A percentile compares a stretch with the other conserved stretches of the same genome.
phyloP scores from a whole-genome alignment of 2,888 invertebrate genomes.

The Drosophila trichaetosa region DNA sequence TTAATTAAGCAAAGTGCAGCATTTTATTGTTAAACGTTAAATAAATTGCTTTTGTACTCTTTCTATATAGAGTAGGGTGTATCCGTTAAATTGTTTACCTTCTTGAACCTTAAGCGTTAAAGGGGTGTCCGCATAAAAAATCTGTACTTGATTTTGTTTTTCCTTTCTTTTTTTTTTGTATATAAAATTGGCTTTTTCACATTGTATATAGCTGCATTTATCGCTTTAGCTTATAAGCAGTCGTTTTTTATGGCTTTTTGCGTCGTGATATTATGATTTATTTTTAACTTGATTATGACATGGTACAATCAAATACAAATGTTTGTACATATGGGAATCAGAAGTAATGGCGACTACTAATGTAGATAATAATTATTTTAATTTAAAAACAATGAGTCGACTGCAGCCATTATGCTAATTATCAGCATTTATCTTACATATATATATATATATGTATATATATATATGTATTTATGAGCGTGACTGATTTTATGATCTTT shows the following conservation, averaged over 20 bases:
- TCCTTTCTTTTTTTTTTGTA: background rate
- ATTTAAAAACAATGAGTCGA: conserved; percentile 36
- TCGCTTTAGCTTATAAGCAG: background rate
- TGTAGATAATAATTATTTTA: conserved; percentile 50
- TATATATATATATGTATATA: background rate
- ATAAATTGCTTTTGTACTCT: background rate
- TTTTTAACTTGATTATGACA: conserved; percentile 71
- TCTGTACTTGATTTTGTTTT: background rate
- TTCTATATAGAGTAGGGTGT: background rate
- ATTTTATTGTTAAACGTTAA: background rate
- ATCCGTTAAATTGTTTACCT: background rate
- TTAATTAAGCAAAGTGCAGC: background rate
- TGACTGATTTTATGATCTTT: background rate
- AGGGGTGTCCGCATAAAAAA: background rate
- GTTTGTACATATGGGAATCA: background rate
- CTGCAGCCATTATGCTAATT: conserved; percentile 49
- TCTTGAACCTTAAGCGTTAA: background rate
- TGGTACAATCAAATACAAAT: conserved; percentile 24
- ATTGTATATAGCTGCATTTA: background rate
- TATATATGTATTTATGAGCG: background rate
- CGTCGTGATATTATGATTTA: conserved; percentile 48
- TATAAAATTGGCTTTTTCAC: background rate
- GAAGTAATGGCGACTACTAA: conserved; percentile 25
- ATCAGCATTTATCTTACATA: conserved; percentile 29
- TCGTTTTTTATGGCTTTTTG: background rate